Percentiles rank a stretch among this genome's conserved stretches.
These are phyloP conservation scores for Lordiphosa fenestrarum DNA, from an alignment of 2,888 invertebrate species.

Conservation along the genomic window DNA sequence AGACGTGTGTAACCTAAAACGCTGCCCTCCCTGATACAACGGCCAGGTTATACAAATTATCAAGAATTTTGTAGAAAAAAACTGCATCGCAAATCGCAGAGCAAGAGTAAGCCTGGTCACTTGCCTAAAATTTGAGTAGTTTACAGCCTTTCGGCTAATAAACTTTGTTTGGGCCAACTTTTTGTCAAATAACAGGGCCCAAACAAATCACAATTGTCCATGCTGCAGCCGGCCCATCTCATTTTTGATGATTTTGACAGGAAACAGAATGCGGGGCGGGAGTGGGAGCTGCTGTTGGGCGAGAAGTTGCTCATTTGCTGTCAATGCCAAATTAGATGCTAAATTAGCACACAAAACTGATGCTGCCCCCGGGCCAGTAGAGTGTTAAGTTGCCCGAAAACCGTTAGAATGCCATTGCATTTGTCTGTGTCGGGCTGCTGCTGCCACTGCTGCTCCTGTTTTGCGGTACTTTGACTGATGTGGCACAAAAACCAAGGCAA, in stretches of 20 bases:
- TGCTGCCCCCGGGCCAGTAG: conserved; percentile 11
- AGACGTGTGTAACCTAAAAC: conserved; percentile 52
- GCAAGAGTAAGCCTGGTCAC: too few species aligned
- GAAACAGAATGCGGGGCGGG: too few species aligned
- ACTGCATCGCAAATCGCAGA: too few species aligned
- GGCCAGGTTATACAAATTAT: conserved; percentile 1
- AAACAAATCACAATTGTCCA: too few species aligned
- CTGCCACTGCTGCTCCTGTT: conserved; percentile 38
- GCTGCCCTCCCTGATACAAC: conserved; percentile 9
- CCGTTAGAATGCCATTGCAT: conserved; percentile 44
- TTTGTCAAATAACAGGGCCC: too few species aligned
- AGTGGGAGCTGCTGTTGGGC: too few species aligned
- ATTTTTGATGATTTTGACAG: too few species aligned
- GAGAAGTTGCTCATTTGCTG: conserved; percentile 45
- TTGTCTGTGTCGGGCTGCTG: conserved; percentile 12
- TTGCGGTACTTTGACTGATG: conserved; percentile 70
- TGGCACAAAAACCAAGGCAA: conserved; percentile 55
- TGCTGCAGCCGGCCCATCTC: too few species aligned
- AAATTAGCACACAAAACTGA: conserved; percentile 63
- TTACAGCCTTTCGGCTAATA: too few species aligned
- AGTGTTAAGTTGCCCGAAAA: conserved; percentile 66
- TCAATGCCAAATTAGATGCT: conserved; percentile 67
- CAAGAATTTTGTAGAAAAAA: conserved; percentile 7
- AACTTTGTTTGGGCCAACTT: too few species aligned
- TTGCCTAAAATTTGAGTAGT: too few species aligned